phyloP scores from a whole-genome alignment of 92 coral and sea anemone species.

The Micromussa lordhowensis region DNA sequence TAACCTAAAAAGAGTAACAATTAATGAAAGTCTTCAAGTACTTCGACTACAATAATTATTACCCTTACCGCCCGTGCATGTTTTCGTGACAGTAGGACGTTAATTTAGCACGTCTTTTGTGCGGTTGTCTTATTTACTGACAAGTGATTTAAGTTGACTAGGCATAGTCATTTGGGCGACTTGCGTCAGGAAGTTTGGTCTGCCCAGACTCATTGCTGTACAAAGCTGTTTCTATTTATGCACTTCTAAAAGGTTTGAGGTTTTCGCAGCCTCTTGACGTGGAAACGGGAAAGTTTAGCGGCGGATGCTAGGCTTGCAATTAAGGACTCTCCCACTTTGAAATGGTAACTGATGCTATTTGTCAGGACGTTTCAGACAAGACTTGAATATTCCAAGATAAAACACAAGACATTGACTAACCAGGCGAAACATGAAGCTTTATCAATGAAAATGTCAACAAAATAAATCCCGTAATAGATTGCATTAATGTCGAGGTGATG shows the following conservation, averaged over 20 bases:
- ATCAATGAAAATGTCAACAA: neutral
- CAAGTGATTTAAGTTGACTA: too few relatives aligned
- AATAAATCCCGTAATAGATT: neutral
- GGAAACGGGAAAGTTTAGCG: constrained; percentile 10
- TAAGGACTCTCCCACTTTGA: neutral
- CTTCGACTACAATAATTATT: neutral
- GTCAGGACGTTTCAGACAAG: neutral
- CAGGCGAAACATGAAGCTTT: neutral
- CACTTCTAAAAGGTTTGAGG: neutral
- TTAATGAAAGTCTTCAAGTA: neutral
- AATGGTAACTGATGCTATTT: neutral
- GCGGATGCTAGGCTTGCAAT: neutral
- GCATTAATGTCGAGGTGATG: neutral
- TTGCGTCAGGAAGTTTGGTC: neutral
- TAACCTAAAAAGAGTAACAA: too few relatives aligned
- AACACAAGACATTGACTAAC: neutral
- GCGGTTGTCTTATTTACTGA: neutral
- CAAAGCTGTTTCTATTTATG: neutral
- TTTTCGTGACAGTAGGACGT: neutral
- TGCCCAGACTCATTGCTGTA: neutral
- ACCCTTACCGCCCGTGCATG: neutral
- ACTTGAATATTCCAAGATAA: neutral
- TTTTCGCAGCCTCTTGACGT: constrained; percentile 17
- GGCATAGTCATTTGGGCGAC: neutral
- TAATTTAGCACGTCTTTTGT: neutral